A percentile compares a stretch with the other conserved stretches of the same genome.
Conservation (phyloP, 1,140 invertebrate genomes). For the Drosophila chauvacae region DNA sequence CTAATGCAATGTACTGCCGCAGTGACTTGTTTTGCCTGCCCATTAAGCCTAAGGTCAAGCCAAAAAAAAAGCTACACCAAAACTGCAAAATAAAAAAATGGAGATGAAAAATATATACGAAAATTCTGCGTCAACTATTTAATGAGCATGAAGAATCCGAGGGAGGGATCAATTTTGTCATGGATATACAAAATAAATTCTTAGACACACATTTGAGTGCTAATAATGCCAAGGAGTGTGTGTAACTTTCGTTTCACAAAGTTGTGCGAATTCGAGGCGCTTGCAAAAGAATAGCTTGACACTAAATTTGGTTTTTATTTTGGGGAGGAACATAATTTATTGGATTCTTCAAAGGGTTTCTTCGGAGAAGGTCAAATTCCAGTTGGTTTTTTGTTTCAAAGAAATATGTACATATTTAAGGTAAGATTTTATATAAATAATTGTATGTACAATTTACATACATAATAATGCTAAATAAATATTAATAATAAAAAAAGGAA, state of each 20-base stretch:
- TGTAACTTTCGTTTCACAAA: not conserved
- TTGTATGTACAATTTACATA: no score
- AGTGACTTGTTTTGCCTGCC: slow-evolving; percentile 71
- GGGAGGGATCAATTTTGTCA: slow-evolving; percentile 52
- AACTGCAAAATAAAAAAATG: slow-evolving; percentile 2
- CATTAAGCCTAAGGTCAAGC: slow-evolving; percentile 75
- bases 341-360: not conserved
- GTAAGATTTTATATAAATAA: no score
- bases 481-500: not conserved
- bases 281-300: not conserved
- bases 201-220: slow-evolving; percentile 14
- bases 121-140: slow-evolving; percentile 73
- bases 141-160: slow-evolving; percentile 62
- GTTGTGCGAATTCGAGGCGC: slow-evolving; percentile 6
- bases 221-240: slow-evolving; percentile 1
- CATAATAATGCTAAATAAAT: no score
- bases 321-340: slow-evolving; percentile 6
- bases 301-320: not conserved
- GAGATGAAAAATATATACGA: slow-evolving; percentile 43
- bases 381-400: not conserved
- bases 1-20: slow-evolving; percentile 60
- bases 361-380: not conserved
- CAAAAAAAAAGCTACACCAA: slow-evolving; percentile 33
- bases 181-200: slow-evolving; percentile 50
- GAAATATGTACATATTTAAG: not conserved